phyloP scores from a whole-genome alignment of 2,113 vertebrate species.

The Trogon melanurus region DNA sequence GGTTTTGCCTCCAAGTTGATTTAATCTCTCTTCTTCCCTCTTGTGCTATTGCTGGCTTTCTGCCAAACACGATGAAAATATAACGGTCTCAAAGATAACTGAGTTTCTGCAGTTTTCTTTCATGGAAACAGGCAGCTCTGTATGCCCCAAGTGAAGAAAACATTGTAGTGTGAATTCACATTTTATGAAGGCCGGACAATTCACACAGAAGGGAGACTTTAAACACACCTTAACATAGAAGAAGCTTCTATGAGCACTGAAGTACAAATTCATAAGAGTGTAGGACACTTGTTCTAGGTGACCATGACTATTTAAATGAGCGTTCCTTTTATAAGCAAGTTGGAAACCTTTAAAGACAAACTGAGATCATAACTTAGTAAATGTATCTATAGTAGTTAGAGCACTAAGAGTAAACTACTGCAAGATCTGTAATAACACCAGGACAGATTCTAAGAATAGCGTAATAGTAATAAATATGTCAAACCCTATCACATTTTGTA shows the following conservation, averaged over 20 bases:
- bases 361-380: neutral
- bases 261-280: neutral
- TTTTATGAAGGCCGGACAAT: neutral
- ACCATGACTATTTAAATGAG: neutral
- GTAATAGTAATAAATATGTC: neutral
- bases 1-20: neutral
- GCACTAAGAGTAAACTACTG: neutral
- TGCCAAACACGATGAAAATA: neutral
- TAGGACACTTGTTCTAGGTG: neutral
- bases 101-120: neutral
- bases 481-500: neutral
- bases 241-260: neutral
- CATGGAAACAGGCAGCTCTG: neutral
- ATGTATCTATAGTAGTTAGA: neutral
- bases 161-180: fast-evolving
- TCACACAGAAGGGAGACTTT: neutral
- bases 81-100: neutral
- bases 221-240: neutral
- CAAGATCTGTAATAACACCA: neutral
- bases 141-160: neutral
- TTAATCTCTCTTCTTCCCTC: neutral
- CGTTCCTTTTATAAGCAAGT: neutral
- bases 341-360: neutral
- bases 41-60: neutral
- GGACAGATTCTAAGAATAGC: neutral